These are phyloP conservation scores for Oenanthe melanoleuca DNA, from an alignment of 2,113 vertebrate genomes.

Conservation along the genomic window DNA sequence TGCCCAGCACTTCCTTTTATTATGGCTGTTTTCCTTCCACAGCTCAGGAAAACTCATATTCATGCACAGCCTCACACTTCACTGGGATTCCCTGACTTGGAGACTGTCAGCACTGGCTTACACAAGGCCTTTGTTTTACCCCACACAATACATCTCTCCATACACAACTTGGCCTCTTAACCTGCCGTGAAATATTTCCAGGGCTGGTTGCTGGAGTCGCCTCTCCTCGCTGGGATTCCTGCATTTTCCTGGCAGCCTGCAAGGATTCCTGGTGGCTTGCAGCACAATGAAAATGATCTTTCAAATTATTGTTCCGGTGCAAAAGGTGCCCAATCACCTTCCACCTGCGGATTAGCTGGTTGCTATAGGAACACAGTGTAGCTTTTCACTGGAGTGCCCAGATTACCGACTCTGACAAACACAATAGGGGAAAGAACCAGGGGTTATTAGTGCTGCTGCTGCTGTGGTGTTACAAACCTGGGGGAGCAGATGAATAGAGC, in stretches of 20 bases:
- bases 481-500: neutral
- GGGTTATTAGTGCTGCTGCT: constrained; percentile 20
- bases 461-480: constrained; percentile 36
- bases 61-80: constrained; percentile 22
- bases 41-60: constrained; percentile 45
- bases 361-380: constrained; percentile 66
- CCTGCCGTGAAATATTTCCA: constrained; percentile 43
- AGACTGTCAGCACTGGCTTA: constrained; percentile 17
- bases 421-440: constrained; percentile 48
- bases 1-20: constrained; percentile 29
- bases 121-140: constrained; percentile 59
- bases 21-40: constrained; percentile 6
- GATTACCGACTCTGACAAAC: constrained; percentile 50
- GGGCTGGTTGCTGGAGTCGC: neutral
- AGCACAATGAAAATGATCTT: constrained; percentile 62
- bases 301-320: constrained; percentile 63
- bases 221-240: neutral
- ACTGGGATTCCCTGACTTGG: constrained; percentile 51
- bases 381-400: constrained; percentile 58
- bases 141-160: neutral
- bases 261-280: neutral
- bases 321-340: constrained; percentile 56
- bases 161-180: constrained; percentile 22
- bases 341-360: constrained; percentile 65
- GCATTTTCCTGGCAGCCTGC: neutral